Evolutionary conservation across 2,797 vertebrate species (phyloP).

Genomic region (Characodon lateralis): DNA sequence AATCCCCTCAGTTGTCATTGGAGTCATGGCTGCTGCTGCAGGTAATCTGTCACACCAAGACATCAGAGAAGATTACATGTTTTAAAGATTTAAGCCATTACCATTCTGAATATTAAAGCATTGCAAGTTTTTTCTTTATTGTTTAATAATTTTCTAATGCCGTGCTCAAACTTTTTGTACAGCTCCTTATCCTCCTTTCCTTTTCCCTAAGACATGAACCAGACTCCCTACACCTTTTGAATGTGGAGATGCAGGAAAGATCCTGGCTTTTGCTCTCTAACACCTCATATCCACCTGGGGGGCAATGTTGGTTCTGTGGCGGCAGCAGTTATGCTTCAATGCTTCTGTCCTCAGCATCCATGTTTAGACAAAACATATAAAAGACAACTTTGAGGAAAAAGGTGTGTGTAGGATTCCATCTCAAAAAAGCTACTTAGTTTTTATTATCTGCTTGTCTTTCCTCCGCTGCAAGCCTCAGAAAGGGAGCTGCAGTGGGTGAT

Average conservation of each 20-base stretch:
- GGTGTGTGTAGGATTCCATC: conserved; percentile 38
- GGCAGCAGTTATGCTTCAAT: conserved; percentile 72
- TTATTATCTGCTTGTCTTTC: neutral
- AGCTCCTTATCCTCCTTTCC: conserved; percentile 9
- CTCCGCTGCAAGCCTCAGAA: conserved; percentile 74
- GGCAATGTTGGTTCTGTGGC: conserved; percentile 62
- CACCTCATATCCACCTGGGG: conserved; percentile 59
- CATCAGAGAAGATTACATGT: neutral
- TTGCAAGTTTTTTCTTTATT: too few relatives aligned
- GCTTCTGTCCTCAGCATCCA: conserved; percentile 72
- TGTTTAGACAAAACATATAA: conserved; percentile 71
- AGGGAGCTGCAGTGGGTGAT: conserved; percentile 76
- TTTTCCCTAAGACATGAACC: conserved; percentile 70
- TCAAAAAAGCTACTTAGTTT: neutral
- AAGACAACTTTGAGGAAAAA: conserved; percentile 66
- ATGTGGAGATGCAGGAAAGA: conserved; percentile 60
- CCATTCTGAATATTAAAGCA: neutral
- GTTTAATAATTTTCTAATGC: neutral
- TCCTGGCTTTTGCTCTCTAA: conserved; percentile 55
- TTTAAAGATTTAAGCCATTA: neutral
- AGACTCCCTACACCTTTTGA: conserved; percentile 62
- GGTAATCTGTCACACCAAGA: conserved; percentile 57
- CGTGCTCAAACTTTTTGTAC: conserved; percentile 1
- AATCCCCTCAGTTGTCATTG: conserved; percentile 80
- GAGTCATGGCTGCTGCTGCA: conserved; percentile 80